Evolutionary conservation across 2,113 vertebrate genomes (phyloP).

Genomic region (Notechis scutatus): DNA sequence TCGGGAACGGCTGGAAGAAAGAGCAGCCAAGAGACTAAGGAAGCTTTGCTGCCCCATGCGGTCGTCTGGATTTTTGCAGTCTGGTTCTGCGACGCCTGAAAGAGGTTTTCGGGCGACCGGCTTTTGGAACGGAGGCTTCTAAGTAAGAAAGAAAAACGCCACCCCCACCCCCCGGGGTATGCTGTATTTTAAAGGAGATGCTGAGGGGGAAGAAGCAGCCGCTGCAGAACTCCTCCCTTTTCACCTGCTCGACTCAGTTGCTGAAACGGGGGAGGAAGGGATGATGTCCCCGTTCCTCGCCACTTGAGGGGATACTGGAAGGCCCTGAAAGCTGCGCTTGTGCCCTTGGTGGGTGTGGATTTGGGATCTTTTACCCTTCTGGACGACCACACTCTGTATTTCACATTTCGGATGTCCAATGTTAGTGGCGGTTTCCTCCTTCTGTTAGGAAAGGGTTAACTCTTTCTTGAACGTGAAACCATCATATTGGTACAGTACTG

Average conservation of each 20-base stretch:
- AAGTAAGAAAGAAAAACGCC: neutral
- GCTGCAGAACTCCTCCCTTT: neutral
- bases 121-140: neutral
- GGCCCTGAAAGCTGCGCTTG: neutral
- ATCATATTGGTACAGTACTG: neutral
- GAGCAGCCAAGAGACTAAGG: fast-evolving
- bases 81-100: neutral
- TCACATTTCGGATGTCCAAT: neutral
- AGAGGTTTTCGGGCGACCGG: neutral
- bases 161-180: neutral
- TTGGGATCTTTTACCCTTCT: neutral
- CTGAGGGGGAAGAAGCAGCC: neutral
- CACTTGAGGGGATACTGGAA: neutral
- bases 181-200: neutral
- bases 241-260: neutral
- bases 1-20: neutral
- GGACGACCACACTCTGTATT: neutral
- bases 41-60: neutral
- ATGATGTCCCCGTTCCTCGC: neutral
- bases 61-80: neutral
- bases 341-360: neutral
- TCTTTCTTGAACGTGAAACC: neutral
- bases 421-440: neutral
- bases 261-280: neutral
- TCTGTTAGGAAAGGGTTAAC: neutral